phyloP scores from a whole-genome alignment of 2,888 invertebrate species.

The Hipparchia sbordonii region DNA sequence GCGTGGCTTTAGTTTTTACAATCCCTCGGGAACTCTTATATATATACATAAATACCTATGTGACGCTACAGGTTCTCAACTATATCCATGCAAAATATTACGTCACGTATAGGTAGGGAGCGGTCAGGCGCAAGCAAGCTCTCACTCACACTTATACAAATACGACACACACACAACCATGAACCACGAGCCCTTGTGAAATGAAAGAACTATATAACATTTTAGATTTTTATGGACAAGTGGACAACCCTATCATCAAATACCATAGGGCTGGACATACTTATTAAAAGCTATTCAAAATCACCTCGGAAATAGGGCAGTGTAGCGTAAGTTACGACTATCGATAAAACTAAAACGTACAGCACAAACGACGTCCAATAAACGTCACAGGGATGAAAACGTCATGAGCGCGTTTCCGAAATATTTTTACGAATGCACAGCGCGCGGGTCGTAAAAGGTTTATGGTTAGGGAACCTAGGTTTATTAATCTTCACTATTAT shows the following conservation, averaged over 20 bases:
- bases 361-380: slow-evolving; percentile 46
- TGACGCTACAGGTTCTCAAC: too few relatives aligned
- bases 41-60: too few relatives aligned
- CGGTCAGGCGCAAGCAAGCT: too few relatives aligned
- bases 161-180: too few relatives aligned
- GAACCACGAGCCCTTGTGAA: too few relatives aligned
- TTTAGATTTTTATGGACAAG: too few relatives aligned
- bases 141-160: too few relatives aligned
- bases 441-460: slow-evolving; percentile 73
- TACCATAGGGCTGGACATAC: not conserved
- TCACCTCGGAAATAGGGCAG: slow-evolving; percentile 32
- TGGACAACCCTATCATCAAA: too few relatives aligned
- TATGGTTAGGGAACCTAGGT: slow-evolving; percentile 60
- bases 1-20: too few relatives aligned
- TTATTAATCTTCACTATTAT: slow-evolving; percentile 64
- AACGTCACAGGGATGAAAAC: slow-evolving; percentile 52
- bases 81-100: too few relatives aligned
- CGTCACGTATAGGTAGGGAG: too few relatives aligned
- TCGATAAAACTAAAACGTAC: slow-evolving; percentile 54
- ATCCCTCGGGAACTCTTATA: not conserved
- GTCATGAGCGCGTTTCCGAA: slow-evolving; percentile 59
- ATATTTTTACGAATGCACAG: slow-evolving; percentile 76
- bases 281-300: slow-evolving; percentile 29
- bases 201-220: too few relatives aligned
- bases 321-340: slow-evolving; percentile 47